Base-by-base conservation (phyloP, 2,113 vertebrate genomes). In the Spermophilus dauricus region DNA sequence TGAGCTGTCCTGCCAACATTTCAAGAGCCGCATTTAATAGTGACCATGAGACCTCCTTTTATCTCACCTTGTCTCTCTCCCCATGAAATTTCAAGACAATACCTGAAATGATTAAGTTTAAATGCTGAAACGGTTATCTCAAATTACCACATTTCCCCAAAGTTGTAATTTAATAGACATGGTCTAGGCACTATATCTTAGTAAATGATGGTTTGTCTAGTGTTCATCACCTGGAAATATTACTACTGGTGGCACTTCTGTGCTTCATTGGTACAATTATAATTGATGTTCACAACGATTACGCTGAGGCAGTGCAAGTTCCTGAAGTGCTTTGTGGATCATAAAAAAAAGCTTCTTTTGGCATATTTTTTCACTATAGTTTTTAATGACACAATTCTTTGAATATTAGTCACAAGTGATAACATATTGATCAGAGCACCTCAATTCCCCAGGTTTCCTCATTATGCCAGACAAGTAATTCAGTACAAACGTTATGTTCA, bases 111-210 rank as follows among this genome's bases (percentile, higher is more conserved):
- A 76, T 73, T 89, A 76, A 9, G 93, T 77, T 70, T 95, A 84
- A 95, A 89, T 97, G 96, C 28, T 90, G 30, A 95, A 76, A 88
- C 34, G 89, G 32, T 91, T 96, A 80, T 7, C 61, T 63, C 24
- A 26, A 63, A 63, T 63, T 63, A 63, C 61, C 22, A 13, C 24
- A 45, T 5, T 69, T 86, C 42, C 51, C 70, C 84, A 77, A 63
- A 78, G 73, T 4, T 93, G 56, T 61, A 69, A 80, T 81, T 92
- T 85, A 91, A 76, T 13, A 88, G 75, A 37, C 12, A n/a, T 42
- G 85, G 76, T 13, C 2, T 39, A 87, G 73, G 39, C 18, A 81
- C 34, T 75, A 8, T 8, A 51, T 58, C 83, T 93, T 30, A 81
- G 58, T 76, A 93, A 96, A 83, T 56, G 76, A 78, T 82, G 18